These are phyloP conservation scores for Proales similis DNA, from an alignment of 1,140 invertebrate genomes.

Conservation along the genomic window DNA sequence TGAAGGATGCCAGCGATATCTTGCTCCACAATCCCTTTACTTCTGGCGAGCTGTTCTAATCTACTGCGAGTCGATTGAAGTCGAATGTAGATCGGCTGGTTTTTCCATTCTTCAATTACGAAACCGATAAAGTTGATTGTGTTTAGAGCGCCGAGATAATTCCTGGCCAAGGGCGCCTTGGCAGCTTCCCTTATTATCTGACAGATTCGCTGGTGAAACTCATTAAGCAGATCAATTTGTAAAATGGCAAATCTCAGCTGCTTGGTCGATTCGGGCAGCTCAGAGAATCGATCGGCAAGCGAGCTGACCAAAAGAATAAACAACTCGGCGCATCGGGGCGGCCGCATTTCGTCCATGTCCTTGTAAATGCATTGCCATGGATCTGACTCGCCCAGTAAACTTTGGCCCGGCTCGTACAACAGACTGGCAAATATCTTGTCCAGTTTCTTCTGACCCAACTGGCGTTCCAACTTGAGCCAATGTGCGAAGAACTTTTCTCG, in stretches of 20 bases:
- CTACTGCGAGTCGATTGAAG: not conserved
- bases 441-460: conserved; percentile 24
- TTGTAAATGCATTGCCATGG: not conserved
- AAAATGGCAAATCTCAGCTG: conserved; percentile 6
- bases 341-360: not conserved
- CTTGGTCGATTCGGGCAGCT: conserved; percentile 15
- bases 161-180: not conserved
- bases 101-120: conserved; percentile 33
- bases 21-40: too few species aligned
- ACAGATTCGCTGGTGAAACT: conserved; percentile 25
- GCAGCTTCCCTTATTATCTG: conserved; percentile 25
- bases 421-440: conserved; percentile 30
- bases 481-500: not conserved
- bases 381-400: not conserved
- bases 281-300: not conserved
- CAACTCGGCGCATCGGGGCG: conserved; percentile 12
- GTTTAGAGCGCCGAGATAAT: conserved; percentile 20
- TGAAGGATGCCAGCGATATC: too few species aligned
- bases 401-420: not conserved
- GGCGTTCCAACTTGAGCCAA: conserved; percentile 26
- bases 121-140: conserved; percentile 21
- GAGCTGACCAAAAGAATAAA: conserved; percentile 17
- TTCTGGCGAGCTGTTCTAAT: too few species aligned
- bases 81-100: not conserved
- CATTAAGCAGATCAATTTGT: conserved; percentile 14